Percentiles rank a stretch among this genome's conserved stretches.
Evolutionary conservation across 2,113 vertebrate species (phyloP).

Genomic region (Protobothrops mucrosquamatus): DNA sequence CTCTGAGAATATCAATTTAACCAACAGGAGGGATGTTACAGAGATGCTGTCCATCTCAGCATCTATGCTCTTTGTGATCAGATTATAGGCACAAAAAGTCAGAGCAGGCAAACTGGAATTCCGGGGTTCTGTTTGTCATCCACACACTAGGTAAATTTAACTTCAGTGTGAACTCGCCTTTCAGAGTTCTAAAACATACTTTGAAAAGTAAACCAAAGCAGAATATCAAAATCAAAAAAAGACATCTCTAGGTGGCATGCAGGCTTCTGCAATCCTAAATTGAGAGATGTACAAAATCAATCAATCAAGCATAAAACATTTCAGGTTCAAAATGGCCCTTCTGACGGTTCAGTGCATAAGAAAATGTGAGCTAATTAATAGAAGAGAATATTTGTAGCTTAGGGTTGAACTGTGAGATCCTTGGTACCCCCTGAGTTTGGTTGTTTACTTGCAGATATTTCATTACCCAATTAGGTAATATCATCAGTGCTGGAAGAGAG

Average conservation of each 20-base stretch:
- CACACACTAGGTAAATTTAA: background rate
- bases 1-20: background rate
- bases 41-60: background rate
- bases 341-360: background rate
- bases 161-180: background rate
- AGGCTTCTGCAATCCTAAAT: background rate
- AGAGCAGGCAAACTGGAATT: background rate
- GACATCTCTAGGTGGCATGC: background rate
- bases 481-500: background rate
- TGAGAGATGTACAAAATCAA: background rate
- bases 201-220: background rate
- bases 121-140: background rate
- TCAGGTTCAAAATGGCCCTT: background rate
- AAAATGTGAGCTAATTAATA: background rate
- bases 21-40: background rate
- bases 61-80: background rate
- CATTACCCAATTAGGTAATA: background rate
- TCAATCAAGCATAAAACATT: background rate
- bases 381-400: background rate
- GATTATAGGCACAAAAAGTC: background rate
- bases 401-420: background rate
- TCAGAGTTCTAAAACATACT: background rate
- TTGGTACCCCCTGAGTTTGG: background rate
- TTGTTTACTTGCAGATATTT: background rate
- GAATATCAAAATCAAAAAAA: background rate